A percentile compares a stretch with the other conserved stretches of the same genome.
Conservation (phyloP, 2,888 invertebrate genomes). For the Drosophila cognata region DNA sequence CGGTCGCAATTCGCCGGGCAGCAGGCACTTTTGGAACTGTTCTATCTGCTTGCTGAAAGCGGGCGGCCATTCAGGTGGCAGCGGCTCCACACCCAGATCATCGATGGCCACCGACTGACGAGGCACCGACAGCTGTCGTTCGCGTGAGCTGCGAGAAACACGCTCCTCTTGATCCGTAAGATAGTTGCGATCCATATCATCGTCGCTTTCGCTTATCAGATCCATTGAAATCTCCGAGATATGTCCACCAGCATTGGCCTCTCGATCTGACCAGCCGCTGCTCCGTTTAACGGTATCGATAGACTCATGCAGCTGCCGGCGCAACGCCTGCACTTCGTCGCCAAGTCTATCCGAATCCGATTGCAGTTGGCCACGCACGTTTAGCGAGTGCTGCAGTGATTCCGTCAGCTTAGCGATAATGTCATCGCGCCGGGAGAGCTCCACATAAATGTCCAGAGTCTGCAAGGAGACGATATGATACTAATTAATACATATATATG, state of each 20-base stretch:
- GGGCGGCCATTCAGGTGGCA: constrained; percentile 60
- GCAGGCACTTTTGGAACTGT: constrained; percentile 83
- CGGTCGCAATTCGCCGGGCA: constrained; percentile 83
- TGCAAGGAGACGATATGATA: constrained; percentile 76
- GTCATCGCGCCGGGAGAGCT: constrained; percentile 89
- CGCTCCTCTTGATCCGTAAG: constrained; percentile 83
- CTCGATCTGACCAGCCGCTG: constrained; percentile 78
- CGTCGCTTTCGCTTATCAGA: constrained; percentile 84
- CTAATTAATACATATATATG: neutral
- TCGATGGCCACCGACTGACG: constrained; percentile 53
- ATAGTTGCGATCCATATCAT: constrained; percentile 83
- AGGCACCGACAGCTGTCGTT: constrained; percentile 78
- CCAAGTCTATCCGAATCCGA: constrained; percentile 88
- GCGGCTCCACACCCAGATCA: constrained; percentile 49
- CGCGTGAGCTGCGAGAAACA: constrained; percentile 80
- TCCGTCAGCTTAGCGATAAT: constrained; percentile 90
- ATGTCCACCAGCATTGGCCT: constrained; percentile 82
- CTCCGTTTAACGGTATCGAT: constrained; percentile 83
- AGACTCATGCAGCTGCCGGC: constrained; percentile 85
- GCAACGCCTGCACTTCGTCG: constrained; percentile 87
- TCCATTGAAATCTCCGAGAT: constrained; percentile 85
- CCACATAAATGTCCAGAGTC: constrained; percentile 90
- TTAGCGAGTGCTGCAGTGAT: constrained; percentile 89
- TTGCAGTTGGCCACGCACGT: constrained; percentile 87
- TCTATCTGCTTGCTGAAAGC: constrained; percentile 84